phyloP scores from a whole-genome alignment of 2,113 vertebrate species.

The Dromaius novaehollandiae region DNA sequence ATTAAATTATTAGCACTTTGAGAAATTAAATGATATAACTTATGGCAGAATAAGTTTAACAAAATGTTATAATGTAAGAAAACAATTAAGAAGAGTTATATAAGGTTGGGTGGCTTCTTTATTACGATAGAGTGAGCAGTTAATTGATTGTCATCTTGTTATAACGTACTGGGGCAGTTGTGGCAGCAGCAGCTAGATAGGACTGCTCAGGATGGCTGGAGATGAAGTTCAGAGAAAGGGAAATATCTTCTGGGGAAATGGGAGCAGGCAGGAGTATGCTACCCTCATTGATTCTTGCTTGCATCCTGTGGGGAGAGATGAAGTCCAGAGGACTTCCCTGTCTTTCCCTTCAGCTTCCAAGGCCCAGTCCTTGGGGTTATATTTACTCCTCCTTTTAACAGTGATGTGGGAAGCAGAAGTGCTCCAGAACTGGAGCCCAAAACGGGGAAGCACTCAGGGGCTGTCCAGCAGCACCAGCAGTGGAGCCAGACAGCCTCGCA shows the following conservation, averaged over 20 bases:
- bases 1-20: constrained; percentile 85
- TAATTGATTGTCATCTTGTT: constrained; percentile 79
- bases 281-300: neutral
- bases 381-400: accelerated
- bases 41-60: constrained; percentile 78
- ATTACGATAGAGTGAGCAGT: constrained; percentile 76
- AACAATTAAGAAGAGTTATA: constrained; percentile 86
- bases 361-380: neutral
- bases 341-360: neutral
- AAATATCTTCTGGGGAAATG: neutral
- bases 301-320: neutral
- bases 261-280: neutral
- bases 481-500: neutral
- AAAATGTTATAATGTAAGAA: constrained; percentile 80
- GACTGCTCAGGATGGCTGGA: constrained; percentile 1
- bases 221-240: neutral
- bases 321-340: neutral
- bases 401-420: neutral
- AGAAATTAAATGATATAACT: constrained; percentile 82
- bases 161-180: constrained; percentile 57
- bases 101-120: constrained; percentile 75
- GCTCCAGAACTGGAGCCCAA: neutral
- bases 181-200: constrained; percentile 16
- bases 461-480: neutral
- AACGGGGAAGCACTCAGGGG: neutral